Percentiles rank a stretch among this genome's conserved stretches.
phyloP scores from a whole-genome alignment of 1,140 invertebrate genomes.

The Apolygus lucorum region DNA sequence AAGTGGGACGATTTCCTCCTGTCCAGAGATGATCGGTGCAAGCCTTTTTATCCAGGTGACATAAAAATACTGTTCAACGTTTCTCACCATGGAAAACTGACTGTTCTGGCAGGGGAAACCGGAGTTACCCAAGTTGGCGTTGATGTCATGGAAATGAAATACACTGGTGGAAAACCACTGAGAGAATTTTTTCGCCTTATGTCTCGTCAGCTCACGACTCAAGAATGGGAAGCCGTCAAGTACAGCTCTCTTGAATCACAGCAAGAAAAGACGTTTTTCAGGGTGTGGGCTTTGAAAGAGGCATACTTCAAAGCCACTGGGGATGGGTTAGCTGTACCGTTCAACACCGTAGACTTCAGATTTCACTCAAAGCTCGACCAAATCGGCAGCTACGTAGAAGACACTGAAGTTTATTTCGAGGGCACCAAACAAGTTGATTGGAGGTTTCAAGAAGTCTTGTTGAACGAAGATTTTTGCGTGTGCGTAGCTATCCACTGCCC shows the following conservation, averaged over 20 bases:
- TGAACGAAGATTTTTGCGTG: conserved; percentile 73
- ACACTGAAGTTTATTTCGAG: conserved; percentile 61
- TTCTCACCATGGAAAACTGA: conserved; percentile 82
- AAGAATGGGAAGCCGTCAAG: conserved; percentile 71
- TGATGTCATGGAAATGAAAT: conserved; percentile 68
- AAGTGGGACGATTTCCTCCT: conserved; percentile 58
- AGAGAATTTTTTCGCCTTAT: conserved; percentile 79
- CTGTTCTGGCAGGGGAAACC: conserved; percentile 67
- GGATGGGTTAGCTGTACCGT: conserved; percentile 67
- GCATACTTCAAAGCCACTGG: conserved; percentile 88
- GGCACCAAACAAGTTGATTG: conserved; percentile 53
- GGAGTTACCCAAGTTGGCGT: conserved; percentile 49
- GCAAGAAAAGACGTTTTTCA: conserved; percentile 65
- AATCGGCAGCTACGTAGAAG: conserved; percentile 44
- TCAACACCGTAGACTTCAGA: conserved; percentile 66
- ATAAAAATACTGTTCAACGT: conserved; percentile 64
- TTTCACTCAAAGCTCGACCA: conserved; percentile 45
- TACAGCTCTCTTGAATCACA: conserved; percentile 43
- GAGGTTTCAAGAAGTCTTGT: conserved; percentile 76
- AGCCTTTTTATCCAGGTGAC: conserved; percentile 45
- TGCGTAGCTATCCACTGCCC: conserved; percentile 54
- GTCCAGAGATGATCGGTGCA: conserved; percentile 51
- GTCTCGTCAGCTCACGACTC: conserved; percentile 64
- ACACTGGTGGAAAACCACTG: conserved; percentile 51
- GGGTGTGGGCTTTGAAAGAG: conserved; percentile 92